Evolutionary conservation across 2,113 vertebrate genomes (phyloP).

Genomic region (Cisticola juncidis): DNA sequence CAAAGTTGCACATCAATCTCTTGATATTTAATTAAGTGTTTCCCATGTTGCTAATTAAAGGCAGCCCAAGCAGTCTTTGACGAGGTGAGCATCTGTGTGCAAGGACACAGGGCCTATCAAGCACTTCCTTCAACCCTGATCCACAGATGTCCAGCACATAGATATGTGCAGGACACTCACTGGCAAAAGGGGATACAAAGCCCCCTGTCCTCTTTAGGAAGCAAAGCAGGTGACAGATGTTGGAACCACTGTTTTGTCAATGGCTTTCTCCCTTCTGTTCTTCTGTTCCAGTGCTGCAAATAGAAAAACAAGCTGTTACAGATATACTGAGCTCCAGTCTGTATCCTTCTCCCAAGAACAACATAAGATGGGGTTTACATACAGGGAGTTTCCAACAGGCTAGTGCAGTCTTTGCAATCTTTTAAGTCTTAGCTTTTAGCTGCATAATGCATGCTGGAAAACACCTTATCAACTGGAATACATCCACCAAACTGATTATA

Average conservation of each 20-base stretch:
- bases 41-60: background rate
- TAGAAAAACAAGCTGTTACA: background rate
- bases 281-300: constrained; percentile 31
- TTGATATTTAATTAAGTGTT: constrained; percentile 49
- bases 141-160: background rate
- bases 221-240: background rate
- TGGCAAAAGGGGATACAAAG: background rate
- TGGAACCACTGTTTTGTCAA: background rate
- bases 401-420: background rate
- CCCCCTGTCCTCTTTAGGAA: background rate
- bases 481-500: background rate
- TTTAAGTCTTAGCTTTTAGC: background rate
- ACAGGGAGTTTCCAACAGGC: background rate
- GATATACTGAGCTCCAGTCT: background rate
- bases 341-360: background rate
- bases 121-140: background rate
- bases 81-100: background rate
- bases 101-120: background rate
- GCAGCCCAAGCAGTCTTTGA: constrained; percentile 16
- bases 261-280: background rate
- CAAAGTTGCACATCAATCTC: background rate
- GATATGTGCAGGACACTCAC: background rate
- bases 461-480: background rate
- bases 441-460: background rate
- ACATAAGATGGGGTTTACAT: background rate